Evolutionary conservation across 1,140 invertebrate species (phyloP), one percentile per base, ranked within the genome.

Genomic region (Brachionus koreanus): DNA sequence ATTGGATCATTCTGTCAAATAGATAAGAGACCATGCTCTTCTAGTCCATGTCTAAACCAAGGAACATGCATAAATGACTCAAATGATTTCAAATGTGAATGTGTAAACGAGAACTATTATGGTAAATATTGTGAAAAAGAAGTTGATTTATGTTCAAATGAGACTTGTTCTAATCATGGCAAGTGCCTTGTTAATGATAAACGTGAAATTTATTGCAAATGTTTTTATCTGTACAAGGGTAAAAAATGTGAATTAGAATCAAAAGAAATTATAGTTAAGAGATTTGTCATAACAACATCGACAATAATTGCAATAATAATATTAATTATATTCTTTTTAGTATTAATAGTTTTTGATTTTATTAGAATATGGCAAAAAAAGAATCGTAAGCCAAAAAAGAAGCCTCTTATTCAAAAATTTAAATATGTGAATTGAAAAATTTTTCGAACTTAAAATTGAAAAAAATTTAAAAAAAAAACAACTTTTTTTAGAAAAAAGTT

Each of bases 11-110:
- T 12, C 9, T 82, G 79, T 65, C 16, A 67, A 67, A 19, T 65
- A 23, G 83, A 83, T 77, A 61, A 46, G 25, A 63, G 57, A 29
- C 33, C 33, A 7, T 84, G 83, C 42, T 52, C 74, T 1, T 83
- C 82, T 75, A 74, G 25, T 65, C 82, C 74, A 5, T 83, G 82
- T 63, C 49, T 74, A 5, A 84, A 84, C 23, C 42, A 82, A 25
- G 79, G 79, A 9, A 67, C 79, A 10, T 65, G 57, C 13, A 10
- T 69, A 1, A 9, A 65, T 5, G 35, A 33, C 1, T 19, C 23
- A 63, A 12, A 19, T n/a, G n/a, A 5, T 10, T 79, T 37, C 12
- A 57, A 5, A 49, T 79, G 75, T 19, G 10, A 37, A 10, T 79
- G 75, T 63, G 9, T 57, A 1, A 0, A 57, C 9, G 7, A 57